A percentile compares a stretch with the other conserved stretches of the same genome.
These are phyloP conservation scores for Varecia variegata DNA, from an alignment of 2,797 vertebrate species.

Conservation along the genomic window DNA sequence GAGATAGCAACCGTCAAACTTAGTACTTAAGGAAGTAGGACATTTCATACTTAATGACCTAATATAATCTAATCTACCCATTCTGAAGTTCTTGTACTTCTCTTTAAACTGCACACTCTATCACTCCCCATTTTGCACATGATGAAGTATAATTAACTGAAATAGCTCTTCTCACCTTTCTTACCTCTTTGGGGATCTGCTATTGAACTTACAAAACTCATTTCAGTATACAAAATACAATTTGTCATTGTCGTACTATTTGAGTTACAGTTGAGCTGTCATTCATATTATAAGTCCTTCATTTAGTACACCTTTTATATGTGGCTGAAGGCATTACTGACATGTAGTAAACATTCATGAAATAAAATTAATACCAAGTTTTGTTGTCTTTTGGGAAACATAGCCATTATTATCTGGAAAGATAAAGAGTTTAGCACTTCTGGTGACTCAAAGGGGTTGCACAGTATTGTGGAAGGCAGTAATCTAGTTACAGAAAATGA, in stretches of 20 bases:
- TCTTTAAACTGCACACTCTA: background rate
- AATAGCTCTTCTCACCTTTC: background rate
- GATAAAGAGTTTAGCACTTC: background rate
- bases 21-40: no score
- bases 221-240: background rate
- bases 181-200: background rate
- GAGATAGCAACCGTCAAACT: no score
- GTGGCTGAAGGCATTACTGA: background rate
- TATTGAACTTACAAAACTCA: conserved; percentile 25
- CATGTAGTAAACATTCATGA: background rate
- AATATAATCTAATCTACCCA: background rate
- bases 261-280: background rate
- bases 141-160: background rate
- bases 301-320: background rate
- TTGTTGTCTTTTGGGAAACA: conserved; percentile 20
- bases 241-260: conserved; percentile 4
- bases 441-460: background rate
- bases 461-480: background rate
- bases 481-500: background rate
- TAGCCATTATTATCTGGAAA: conserved; percentile 4
- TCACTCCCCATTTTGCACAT: background rate
- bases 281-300: conserved; percentile 7
- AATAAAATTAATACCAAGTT: conserved; percentile 18
- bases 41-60: no score
- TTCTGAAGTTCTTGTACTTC: background rate